Conservation (phyloP, 2,113 vertebrate species). For the Cottus gobio region DNA sequence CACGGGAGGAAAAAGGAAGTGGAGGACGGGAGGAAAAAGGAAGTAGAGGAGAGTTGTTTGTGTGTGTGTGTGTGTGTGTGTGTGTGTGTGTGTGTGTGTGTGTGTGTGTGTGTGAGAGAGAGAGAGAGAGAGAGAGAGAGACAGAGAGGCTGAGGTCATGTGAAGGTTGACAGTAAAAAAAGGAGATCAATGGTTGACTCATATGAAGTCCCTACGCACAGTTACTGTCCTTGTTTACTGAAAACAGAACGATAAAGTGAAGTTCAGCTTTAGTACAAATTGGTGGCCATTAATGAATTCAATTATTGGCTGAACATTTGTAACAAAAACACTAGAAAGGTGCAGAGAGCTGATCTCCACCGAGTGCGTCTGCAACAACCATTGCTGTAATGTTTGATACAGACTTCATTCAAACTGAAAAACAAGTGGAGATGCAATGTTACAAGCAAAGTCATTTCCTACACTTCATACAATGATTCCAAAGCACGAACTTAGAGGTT, state of each 20-base stretch:
- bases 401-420: neutral
- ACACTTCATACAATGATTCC: neutral
- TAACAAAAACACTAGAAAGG: neutral
- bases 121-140: neutral
- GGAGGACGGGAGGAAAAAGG: constrained; percentile 77
- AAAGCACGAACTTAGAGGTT: too few species aligned
- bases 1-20: constrained; percentile 75
- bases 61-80: constrained; percentile 7
- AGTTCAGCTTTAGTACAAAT: neutral
- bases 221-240: neutral
- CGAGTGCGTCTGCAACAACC: neutral
- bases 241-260: neutral
- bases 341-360: too few species aligned
- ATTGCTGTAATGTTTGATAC: neutral
- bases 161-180: constrained; percentile 29
- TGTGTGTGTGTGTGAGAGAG: neutral
- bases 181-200: neutral
- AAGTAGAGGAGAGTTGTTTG: constrained; percentile 41
- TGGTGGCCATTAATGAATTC: too few species aligned
- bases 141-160: constrained; percentile 23
- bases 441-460: neutral
- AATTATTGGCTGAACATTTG: neutral
- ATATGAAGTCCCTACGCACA: neutral
- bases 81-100: neutral
- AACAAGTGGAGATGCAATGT: neutral